Conservation (phyloP, 2,113 vertebrate species). For the Sciurus niger region DNA sequence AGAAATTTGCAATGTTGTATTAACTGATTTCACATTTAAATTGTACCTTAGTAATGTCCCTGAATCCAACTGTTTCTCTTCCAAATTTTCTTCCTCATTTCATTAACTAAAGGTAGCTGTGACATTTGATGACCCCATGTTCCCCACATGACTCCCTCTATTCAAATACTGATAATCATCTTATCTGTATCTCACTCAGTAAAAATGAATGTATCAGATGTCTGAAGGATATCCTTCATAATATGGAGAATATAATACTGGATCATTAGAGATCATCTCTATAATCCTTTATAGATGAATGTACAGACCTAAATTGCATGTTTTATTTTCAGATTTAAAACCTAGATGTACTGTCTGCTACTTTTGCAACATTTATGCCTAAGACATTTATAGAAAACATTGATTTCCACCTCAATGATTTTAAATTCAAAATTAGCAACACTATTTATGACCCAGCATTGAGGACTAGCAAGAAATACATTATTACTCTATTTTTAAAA, state of each 20-base stretch:
- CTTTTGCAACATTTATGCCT: neutral
- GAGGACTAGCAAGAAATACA: neutral
- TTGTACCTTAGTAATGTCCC: neutral
- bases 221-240: neutral
- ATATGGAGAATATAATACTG: neutral
- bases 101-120: neutral
- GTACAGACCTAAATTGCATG: neutral
- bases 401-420: neutral
- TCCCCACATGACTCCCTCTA: neutral
- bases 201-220: neutral
- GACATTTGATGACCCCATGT: neutral
- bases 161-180: neutral
- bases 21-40: neutral
- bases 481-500: neutral
- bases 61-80: neutral
- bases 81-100: neutral
- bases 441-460: neutral
- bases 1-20: neutral
- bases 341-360: neutral
- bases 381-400: neutral
- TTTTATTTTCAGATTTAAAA: conserved; percentile 40
- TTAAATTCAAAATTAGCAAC: neutral
- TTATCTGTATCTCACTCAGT: neutral
- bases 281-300: neutral
- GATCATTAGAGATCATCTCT: neutral